phyloP scores from a whole-genome alignment of 1,140 invertebrate genomes.

The Trypoxylus dichotomus region DNA sequence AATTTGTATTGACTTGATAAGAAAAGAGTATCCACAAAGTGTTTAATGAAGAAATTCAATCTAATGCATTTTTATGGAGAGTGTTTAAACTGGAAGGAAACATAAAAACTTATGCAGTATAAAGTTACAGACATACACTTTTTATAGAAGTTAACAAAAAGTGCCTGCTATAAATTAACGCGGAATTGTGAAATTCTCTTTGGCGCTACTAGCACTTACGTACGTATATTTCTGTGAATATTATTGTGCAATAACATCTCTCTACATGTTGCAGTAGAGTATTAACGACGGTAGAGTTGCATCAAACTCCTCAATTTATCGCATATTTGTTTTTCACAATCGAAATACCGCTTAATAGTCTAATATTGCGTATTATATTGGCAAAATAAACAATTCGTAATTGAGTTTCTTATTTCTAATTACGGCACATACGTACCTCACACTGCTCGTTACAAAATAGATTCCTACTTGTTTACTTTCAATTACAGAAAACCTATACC shows the following conservation, averaged over 20 bases:
- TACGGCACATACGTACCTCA: neutral
- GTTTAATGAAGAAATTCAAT: no score
- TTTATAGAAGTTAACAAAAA: no score
- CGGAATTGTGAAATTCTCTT: no score
- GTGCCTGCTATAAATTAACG: no score
- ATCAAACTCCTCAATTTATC: neutral
- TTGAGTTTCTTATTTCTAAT: neutral
- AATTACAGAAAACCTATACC: neutral
- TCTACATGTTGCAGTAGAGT: neutral
- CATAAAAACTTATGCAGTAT: no score
- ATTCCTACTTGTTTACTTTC: slow-evolving; percentile 7
- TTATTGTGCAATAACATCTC: neutral
- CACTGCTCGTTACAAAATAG: neutral
- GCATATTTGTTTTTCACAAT: neutral
- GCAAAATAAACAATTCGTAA: neutral
- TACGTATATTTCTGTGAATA: no score
- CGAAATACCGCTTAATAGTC: neutral
- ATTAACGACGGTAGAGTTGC: neutral
- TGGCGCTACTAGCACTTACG: no score
- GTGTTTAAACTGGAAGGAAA: no score
- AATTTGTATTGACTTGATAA: no score
- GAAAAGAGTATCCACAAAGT: no score
- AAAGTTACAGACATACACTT: no score
- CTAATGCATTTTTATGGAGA: no score
- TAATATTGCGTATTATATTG: neutral